These are phyloP conservation scores for Pedetes capensis DNA, from an alignment of 2,113 vertebrate genomes.

Conservation along the genomic window DNA sequence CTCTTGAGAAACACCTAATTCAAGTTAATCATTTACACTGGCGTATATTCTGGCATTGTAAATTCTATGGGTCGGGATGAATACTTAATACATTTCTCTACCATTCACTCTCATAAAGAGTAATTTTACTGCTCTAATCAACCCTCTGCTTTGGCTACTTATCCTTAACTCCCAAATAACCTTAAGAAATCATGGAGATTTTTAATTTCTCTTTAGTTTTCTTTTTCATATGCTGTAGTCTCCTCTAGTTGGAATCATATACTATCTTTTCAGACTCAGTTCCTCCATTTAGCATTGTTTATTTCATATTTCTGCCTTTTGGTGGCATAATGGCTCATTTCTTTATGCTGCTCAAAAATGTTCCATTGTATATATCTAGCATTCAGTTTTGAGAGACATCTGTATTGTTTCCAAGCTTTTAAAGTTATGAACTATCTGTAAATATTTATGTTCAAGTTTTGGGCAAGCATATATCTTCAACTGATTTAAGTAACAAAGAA, in stretches of 20 bases:
- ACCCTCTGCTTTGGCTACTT: too few relatives aligned
- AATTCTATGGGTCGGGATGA: background rate
- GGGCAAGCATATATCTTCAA: background rate
- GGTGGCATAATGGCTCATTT: too few relatives aligned
- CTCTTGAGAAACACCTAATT: background rate
- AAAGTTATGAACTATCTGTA: background rate
- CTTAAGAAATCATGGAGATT: accelerated
- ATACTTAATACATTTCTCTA: background rate
- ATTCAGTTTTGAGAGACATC: background rate
- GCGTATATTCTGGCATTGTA: background rate
- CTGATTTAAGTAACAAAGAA: background rate
- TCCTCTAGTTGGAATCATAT: background rate
- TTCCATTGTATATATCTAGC: background rate
- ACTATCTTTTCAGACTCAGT: background rate
- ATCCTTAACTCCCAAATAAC: background rate
- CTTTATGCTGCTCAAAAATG: background rate
- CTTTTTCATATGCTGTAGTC: background rate
- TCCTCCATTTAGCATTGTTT: background rate
- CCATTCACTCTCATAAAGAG: background rate
- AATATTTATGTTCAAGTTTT: background rate
- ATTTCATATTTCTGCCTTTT: background rate
- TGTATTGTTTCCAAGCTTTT: background rate
- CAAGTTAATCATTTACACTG: background rate
- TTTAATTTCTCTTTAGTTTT: background rate
- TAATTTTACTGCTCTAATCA: background rate